Conservation (phyloP, 2,797 vertebrate species). For the Bothrops alternatus region DNA sequence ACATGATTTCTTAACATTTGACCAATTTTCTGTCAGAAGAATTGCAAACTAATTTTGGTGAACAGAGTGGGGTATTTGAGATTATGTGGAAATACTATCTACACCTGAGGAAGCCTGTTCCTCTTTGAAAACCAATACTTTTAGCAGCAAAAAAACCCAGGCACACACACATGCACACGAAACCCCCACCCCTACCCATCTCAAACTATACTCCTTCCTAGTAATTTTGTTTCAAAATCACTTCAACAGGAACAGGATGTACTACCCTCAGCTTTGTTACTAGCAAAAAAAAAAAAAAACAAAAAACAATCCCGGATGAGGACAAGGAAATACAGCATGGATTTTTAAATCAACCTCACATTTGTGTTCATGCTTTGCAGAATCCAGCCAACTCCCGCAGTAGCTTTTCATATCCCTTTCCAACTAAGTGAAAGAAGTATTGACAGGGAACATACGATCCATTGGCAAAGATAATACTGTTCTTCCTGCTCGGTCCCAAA, state of each 20-base stretch:
- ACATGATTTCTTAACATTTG: background rate
- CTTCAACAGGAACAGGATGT: background rate
- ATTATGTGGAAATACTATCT: background rate
- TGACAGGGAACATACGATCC: constrained; percentile 15
- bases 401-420: background rate
- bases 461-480: constrained; percentile 20
- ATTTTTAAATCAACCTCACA: constrained; percentile 1
- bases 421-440: constrained; percentile 8
- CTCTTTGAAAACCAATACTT: background rate
- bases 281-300: background rate
- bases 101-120: background rate
- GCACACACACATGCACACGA: background rate
- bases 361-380: background rate
- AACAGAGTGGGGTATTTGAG: background rate
- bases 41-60: background rate
- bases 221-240: background rate
- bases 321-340: background rate
- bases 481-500: constrained; percentile 13
- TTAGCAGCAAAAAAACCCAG: background rate
- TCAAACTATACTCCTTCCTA: background rate
- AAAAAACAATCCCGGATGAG: background rate
- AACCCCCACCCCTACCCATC: background rate
- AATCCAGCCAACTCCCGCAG: constrained; percentile 11
- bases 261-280: background rate
- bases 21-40: background rate